Conservation (phyloP, 30 jellyfish, hydroid and myxozoan species). For the Phacellophora camtschatica region DNA sequence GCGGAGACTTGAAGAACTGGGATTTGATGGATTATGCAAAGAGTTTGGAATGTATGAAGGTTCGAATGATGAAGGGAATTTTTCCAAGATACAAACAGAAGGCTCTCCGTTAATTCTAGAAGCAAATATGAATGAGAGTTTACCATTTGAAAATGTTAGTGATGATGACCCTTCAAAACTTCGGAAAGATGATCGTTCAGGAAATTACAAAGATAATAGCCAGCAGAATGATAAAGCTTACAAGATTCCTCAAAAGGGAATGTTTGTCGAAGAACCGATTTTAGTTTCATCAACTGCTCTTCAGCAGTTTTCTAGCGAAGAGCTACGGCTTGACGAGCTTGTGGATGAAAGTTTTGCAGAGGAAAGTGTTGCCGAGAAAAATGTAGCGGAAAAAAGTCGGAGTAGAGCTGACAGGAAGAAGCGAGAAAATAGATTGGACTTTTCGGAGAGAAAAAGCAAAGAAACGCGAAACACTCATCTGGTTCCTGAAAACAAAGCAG, state of each 20-base stretch:
- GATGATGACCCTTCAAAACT: no score
- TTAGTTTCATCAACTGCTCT: not conserved
- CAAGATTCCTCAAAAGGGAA: not conserved
- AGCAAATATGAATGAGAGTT: not conserved
- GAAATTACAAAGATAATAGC: not conserved
- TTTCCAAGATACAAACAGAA: not conserved
- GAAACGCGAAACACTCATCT: not conserved
- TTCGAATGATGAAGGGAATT: not conserved
- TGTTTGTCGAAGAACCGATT: constrained; percentile 22
- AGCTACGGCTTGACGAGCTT: constrained; percentile 38
- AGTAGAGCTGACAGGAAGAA: not conserved
- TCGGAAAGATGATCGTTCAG: no score
- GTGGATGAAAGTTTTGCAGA: constrained; percentile 18
- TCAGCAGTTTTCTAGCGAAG: constrained; percentile 30
- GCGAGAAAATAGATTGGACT: not conserved
- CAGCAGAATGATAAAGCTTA: not conserved
- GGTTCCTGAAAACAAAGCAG: not conserved
- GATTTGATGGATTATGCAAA: constrained; percentile 53
- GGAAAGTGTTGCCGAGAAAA: not conserved
- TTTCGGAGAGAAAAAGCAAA: not conserved
- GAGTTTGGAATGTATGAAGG: constrained; percentile 25
- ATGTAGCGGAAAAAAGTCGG: not conserved
- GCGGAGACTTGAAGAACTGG: constrained; percentile 50
- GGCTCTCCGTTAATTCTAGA: not conserved
- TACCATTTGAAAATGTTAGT: no score